Conservation (phyloP, 1,140 invertebrate genomes). For the Drosophila grimshawi region DNA sequence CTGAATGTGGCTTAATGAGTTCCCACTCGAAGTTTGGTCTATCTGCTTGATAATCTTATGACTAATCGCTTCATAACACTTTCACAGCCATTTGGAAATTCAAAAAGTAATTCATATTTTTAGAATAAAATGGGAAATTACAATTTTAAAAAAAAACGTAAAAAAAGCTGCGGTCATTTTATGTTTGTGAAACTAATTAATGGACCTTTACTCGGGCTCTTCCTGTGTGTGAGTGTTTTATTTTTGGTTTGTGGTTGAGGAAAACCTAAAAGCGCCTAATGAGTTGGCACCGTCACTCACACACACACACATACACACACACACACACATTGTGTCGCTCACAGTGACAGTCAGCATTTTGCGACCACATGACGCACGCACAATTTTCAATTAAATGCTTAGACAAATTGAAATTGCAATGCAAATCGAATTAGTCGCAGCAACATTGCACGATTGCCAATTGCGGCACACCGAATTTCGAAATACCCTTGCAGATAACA, state of each 20-base stretch:
- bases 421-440: slow-evolving; percentile 74
- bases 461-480: too few species aligned
- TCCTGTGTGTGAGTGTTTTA: not conserved
- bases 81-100: too few species aligned
- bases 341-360: not conserved
- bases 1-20: too few species aligned
- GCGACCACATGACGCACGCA: slow-evolving; percentile 39
- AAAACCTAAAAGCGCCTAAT: slow-evolving; percentile 42
- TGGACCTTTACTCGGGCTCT: not conserved
- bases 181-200: not conserved
- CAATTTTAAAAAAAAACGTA: too few species aligned
- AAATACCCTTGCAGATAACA: too few species aligned
- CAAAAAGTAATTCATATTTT: too few species aligned
- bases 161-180: not conserved
- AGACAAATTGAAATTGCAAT: slow-evolving; percentile 67
- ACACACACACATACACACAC: not conserved
- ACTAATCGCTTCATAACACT: too few species aligned
- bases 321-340: slow-evolving; percentile 14
- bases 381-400: slow-evolving; percentile 67
- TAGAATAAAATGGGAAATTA: too few species aligned
- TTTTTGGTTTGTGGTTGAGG: slow-evolving; percentile 1
- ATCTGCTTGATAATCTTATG: not conserved
- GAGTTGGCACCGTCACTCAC: not conserved
- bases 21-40: too few species aligned
- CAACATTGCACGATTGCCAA: slow-evolving; percentile 17